Conservation (phyloP, 2,113 vertebrate genomes). For the Carassius gibelio region DNA sequence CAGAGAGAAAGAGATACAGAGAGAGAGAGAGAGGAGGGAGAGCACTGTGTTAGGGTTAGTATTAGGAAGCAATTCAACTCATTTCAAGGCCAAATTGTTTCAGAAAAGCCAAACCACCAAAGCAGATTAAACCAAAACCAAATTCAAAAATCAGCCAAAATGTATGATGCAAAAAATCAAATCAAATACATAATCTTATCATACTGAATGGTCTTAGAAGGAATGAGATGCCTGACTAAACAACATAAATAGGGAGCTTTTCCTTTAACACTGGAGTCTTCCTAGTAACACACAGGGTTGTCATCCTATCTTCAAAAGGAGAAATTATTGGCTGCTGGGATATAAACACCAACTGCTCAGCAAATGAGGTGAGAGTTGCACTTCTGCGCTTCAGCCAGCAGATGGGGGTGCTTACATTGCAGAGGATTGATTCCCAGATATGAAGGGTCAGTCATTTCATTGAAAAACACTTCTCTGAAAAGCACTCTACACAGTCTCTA, state of each 20-base stretch:
- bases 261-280: conserved; percentile 55
- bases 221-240: neutral
- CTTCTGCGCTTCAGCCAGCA: conserved; percentile 39
- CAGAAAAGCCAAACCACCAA: conserved; percentile 61
- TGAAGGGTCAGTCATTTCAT: neutral
- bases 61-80: conserved; percentile 72
- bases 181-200: conserved; percentile 5
- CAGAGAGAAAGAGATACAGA: conserved; percentile 45
- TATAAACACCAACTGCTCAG: conserved; percentile 48
- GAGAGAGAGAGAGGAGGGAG: conserved; percentile 53
- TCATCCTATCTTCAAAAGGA: conserved; percentile 52
- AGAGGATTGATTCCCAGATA: neutral
- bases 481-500: neutral
- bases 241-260: neutral
- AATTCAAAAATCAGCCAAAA: conserved; percentile 12
- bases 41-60: conserved; percentile 77
- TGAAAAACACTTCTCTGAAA: neutral
- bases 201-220: neutral
- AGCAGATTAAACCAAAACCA: conserved; percentile 41
- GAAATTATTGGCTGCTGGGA: conserved; percentile 63
- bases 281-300: conserved; percentile 66
- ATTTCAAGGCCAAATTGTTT: conserved; percentile 55
- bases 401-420: conserved; percentile 49
- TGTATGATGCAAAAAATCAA: neutral
- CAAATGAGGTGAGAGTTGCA: conserved; percentile 61